These are phyloP conservation scores for Eptesicus fuscus DNA, from an alignment of 2,113 vertebrate genomes.

Conservation along the genomic window DNA sequence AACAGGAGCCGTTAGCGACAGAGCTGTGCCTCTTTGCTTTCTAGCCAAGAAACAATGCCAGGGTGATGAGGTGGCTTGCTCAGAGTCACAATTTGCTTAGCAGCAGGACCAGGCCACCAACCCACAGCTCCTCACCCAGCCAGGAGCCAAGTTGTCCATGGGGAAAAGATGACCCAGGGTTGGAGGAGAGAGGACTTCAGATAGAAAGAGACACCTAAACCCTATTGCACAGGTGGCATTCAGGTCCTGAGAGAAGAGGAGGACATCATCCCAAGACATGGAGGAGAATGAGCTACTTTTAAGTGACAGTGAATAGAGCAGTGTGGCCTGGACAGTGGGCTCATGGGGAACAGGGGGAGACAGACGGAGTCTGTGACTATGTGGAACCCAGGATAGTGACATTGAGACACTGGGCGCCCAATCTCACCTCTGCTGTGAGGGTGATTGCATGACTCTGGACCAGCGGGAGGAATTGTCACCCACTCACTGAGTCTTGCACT, in stretches of 20 bases:
- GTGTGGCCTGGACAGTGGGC: neutral
- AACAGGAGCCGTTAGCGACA: neutral
- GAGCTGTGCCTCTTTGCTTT: neutral
- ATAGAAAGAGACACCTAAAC: neutral
- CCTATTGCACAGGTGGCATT: neutral
- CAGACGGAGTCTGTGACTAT: neutral
- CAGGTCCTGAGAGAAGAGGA: neutral
- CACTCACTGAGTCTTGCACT: neutral
- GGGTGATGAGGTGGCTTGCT: neutral
- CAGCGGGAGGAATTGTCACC: neutral
- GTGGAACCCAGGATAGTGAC: neutral
- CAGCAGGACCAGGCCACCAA: neutral
- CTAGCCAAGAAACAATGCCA: neutral
- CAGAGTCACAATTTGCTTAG: neutral
- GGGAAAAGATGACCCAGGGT: neutral
- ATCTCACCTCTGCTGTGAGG: neutral
- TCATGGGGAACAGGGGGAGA: neutral
- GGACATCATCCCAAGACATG: neutral
- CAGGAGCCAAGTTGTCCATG: neutral
- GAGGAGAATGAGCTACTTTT: neutral
- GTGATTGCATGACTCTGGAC: neutral
- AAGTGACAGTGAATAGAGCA: neutral
- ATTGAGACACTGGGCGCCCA: neutral
- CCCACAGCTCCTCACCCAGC: neutral
- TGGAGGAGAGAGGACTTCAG: neutral